Percentiles rank a stretch among this genome's conserved stretches.
phyloP scores from a whole-genome alignment of 2,113 vertebrate genomes.

The Ploceus nigricollis region DNA sequence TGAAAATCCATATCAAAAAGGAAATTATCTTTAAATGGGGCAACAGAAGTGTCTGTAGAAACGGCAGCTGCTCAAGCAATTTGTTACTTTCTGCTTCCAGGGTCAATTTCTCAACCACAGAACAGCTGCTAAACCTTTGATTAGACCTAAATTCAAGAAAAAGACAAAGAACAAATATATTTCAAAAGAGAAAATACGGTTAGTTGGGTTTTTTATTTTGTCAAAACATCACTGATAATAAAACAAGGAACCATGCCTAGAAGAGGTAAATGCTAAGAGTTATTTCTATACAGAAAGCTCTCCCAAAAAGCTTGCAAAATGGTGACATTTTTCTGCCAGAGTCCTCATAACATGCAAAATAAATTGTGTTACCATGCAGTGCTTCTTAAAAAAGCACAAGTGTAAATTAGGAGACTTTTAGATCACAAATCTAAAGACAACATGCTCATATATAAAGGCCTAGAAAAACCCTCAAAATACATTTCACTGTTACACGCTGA shows the following conservation, averaged over 20 bases:
- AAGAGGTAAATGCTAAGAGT: background rate
- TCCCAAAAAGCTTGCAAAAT: background rate
- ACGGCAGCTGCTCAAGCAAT: background rate
- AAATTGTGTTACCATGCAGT: background rate
- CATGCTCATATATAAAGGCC: background rate
- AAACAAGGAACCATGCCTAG: background rate
- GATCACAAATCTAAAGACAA: background rate
- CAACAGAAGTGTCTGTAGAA: background rate
- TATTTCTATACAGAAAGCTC: background rate
- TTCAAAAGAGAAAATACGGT: background rate
- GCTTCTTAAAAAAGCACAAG: background rate
- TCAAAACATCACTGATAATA: background rate
- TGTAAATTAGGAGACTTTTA: background rate
- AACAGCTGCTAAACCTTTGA: slow-evolving; percentile 4
- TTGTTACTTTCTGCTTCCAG: background rate
- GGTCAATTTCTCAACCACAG: background rate
- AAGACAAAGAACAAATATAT: background rate
- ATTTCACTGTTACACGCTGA: background rate
- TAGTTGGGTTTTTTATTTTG: background rate
- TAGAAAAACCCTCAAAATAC: background rate
- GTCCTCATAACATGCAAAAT: background rate
- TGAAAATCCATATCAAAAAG: background rate
- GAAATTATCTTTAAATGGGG: background rate
- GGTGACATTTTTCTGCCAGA: background rate
- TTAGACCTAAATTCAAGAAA: background rate